Conservation (phyloP, 1,140 invertebrate species). For the Augochlora pura region DNA sequence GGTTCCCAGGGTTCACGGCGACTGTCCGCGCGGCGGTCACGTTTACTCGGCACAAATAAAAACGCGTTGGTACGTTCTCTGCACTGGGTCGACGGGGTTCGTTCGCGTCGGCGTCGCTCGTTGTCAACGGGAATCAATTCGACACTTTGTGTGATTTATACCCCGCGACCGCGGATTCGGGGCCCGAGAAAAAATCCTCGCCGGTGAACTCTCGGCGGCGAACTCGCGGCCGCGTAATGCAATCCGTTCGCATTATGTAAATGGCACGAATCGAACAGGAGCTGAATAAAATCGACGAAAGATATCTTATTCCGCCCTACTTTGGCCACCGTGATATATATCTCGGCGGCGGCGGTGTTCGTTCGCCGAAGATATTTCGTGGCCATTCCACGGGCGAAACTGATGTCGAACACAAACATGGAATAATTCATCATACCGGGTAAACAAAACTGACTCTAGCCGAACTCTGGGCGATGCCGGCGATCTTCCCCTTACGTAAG, state of each 20-base stretch:
- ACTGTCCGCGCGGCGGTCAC: slow-evolving; percentile 24
- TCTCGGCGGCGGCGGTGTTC: slow-evolving; percentile 7
- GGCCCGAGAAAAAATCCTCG: not conserved
- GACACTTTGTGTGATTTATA: slow-evolving; percentile 18
- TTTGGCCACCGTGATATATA: slow-evolving; percentile 41
- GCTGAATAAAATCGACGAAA: slow-evolving; percentile 45
- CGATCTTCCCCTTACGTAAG: not conserved
- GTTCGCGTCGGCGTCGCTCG: not conserved
- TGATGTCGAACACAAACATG: slow-evolving; percentile 35
- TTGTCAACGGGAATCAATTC: not conserved
- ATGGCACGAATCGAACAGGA: slow-evolving; percentile 45
- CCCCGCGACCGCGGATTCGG: not conserved
- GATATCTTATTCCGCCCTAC: slow-evolving; percentile 40
- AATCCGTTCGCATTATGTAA: slow-evolving; percentile 48
- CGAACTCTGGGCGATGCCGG: not conserved
- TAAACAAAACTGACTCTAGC: slow-evolving; percentile 13
- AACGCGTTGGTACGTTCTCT: not conserved
- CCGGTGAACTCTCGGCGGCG: not conserved
- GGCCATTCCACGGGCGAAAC: slow-evolving; percentile 18
- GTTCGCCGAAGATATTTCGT: slow-evolving; percentile 24
- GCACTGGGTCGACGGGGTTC: not conserved
- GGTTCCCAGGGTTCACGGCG: slow-evolving; percentile 8
- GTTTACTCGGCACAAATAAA: slow-evolving; percentile 17
- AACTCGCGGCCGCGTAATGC: slow-evolving; percentile 28
- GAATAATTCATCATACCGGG: slow-evolving; percentile 36